These are phyloP conservation scores for Sceliomorpha sp. DNA, from an alignment of 2,888 invertebrate genomes.

Conservation along the genomic window DNA sequence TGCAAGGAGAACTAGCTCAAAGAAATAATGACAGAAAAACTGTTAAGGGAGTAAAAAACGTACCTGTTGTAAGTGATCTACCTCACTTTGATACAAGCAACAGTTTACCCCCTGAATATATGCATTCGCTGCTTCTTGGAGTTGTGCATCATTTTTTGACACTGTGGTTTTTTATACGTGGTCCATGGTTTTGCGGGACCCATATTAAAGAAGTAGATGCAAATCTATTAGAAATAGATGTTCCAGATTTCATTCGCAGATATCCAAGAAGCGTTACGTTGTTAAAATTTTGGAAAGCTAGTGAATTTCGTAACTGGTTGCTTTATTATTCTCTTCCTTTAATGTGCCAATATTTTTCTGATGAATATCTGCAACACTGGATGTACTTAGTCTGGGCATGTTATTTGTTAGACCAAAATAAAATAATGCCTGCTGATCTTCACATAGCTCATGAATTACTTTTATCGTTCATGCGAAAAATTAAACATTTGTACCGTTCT, in stretches of 20 bases:
- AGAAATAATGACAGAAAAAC: neutral
- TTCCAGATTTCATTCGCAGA: slow-evolving; percentile 48
- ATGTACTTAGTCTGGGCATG: slow-evolving; percentile 46
- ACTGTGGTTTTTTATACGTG: slow-evolving; percentile 24
- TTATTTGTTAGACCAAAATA: slow-evolving; percentile 47
- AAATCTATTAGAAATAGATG: slow-evolving; percentile 29
- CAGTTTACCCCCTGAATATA: slow-evolving; percentile 49
- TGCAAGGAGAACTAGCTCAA: slow-evolving; percentile 23
- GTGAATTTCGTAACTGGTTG: slow-evolving; percentile 52
- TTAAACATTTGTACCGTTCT: slow-evolving; percentile 43
- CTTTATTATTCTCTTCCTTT: slow-evolving; percentile 57
- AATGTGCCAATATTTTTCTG: slow-evolving; percentile 42
- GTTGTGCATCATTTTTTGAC: slow-evolving; percentile 22
- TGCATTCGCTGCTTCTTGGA: slow-evolving; percentile 57
- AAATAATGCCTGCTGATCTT: slow-evolving; percentile 40
- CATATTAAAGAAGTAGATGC: slow-evolving; percentile 28
- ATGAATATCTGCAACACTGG: slow-evolving; percentile 55
- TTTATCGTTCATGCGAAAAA: slow-evolving; percentile 49
- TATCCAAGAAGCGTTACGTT: slow-evolving; percentile 41
- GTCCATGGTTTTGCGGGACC: slow-evolving; percentile 47
- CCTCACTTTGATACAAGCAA: slow-evolving; percentile 47
- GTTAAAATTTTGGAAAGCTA: slow-evolving; percentile 52
- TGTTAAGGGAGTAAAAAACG: slow-evolving; percentile 48
- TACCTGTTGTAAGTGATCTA: slow-evolving; percentile 33
- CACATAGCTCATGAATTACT: slow-evolving; percentile 41